These are phyloP conservation scores for Gallinago media DNA, from an alignment of 2,113 vertebrate genomes.

Conservation along the genomic window DNA sequence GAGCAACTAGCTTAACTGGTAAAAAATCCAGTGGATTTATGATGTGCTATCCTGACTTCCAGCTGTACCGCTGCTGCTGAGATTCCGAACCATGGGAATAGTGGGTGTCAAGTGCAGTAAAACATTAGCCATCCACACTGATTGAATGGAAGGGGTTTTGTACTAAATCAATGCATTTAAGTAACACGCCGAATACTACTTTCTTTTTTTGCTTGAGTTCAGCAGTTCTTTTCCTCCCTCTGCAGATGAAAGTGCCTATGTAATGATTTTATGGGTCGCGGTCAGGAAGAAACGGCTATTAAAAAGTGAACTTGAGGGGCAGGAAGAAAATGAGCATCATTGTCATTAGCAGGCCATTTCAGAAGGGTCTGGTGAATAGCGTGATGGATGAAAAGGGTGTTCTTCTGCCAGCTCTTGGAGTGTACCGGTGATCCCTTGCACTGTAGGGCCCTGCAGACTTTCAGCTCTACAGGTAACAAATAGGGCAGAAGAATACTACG, in stretches of 20 bases:
- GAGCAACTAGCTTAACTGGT: slow-evolving; percentile 66
- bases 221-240: slow-evolving; percentile 62
- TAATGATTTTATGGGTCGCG: slow-evolving; percentile 71
- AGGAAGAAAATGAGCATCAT: slow-evolving; percentile 61
- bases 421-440: background rate
- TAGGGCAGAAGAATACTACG: background rate
- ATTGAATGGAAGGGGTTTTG: slow-evolving; percentile 67
- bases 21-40: slow-evolving; percentile 68
- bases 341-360: slow-evolving; percentile 52
- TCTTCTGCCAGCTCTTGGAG: background rate
- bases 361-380: slow-evolving; percentile 26
- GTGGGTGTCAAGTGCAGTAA: slow-evolving; percentile 69
- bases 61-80: slow-evolving; percentile 55
- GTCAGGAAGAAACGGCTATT: slow-evolving; percentile 69
- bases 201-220: slow-evolving; percentile 68
- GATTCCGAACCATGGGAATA: slow-evolving; percentile 52
- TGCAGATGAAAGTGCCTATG: slow-evolving; percentile 64
- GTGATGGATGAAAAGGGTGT: slow-evolving; percentile 31
- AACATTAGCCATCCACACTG: slow-evolving; percentile 66
- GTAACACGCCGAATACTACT: slow-evolving; percentile 50
- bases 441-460: background rate
- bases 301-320: slow-evolving; percentile 68
- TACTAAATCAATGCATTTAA: slow-evolving; percentile 71
- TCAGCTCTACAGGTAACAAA: background rate
- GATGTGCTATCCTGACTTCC: slow-evolving; percentile 53